Base-by-base conservation (phyloP, 2,888 invertebrate genomes). In the Andrena minutula region DNA sequence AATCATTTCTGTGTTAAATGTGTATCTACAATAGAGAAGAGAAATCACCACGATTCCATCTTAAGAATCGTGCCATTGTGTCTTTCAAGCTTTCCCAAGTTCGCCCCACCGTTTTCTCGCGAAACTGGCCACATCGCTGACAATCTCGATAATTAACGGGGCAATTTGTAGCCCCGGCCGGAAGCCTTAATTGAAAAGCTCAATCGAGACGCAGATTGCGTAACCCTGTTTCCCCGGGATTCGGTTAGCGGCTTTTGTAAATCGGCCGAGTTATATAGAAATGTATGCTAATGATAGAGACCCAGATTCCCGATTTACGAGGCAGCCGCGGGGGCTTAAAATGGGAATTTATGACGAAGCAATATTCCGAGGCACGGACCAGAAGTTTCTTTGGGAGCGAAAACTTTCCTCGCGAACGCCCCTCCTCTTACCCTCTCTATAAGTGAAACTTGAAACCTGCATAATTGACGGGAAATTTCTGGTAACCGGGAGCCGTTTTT, bases 241-340 rank as follows among this genome's bases (percentile, higher is more conserved):
- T 77, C 56, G 53, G 51, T 78, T 68, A 68, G 28, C 78, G 35
- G 47, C 76, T 65, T 41, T 71, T 65, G 51, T 60, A 71, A 74
- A 58, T 58, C 60, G 53, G 58, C 16, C 72, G 74, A 73, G 49
- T 71, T 66, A 53, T 23, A 64, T 60, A 81, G 60, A 85, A 82
- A 60, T 75, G 56, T 86, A 79, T 88, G 79, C 78, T 80, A 83
- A 88, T 77, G 76, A 86, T 65, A 72, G 84, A 70, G 84, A 73
- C 83, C 75, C 79, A 73, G 79, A 80, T 86, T 83, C 76, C 56
- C 56, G 73, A 86, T 82, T 79, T 87, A 79, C 75, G 79, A 66
- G 74, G 75, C 78, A 68, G 74, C 63, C 70, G 64, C 74, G 58
- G 61, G 78, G 61, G 81, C 60, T 78, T 64, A 78, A 65, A 78